Conservation (phyloP, 2,113 vertebrate species). For the Notothenia rossii region DNA sequence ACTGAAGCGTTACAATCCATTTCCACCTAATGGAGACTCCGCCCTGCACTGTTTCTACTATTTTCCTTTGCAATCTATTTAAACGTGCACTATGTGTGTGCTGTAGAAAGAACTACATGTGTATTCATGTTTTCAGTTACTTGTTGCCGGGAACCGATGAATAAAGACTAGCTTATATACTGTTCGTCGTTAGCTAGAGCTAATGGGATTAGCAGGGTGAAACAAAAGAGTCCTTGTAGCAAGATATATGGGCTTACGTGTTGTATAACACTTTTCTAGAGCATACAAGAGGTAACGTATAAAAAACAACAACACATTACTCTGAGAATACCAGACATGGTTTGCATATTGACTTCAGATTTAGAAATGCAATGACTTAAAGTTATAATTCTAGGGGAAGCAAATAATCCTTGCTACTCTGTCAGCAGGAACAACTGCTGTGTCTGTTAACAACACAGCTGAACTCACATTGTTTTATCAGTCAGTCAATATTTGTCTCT, state of each 20-base stretch:
- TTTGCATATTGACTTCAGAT: neutral
- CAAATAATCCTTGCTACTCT: neutral
- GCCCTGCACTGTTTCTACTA: neutral
- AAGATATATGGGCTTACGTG: slow-evolving; percentile 20
- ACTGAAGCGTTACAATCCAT: slow-evolving; percentile 49
- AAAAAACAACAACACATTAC: slow-evolving; percentile 10
- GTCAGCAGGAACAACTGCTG: neutral
- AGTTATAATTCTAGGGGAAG: neutral
- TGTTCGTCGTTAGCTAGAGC: slow-evolving; percentile 22
- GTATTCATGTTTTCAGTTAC: slow-evolving; percentile 4
- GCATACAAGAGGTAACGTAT: neutral
- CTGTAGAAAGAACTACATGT: neutral
- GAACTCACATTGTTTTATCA: neutral
- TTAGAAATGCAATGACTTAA: neutral
- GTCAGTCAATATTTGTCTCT: neutral
- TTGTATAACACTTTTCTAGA: slow-evolving; percentile 46
- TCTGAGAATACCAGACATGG: neutral
- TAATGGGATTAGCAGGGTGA: slow-evolving; percentile 37
- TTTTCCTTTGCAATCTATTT: neutral
- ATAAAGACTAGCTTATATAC: slow-evolving; percentile 10
- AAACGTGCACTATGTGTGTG: neutral
- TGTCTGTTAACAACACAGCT: neutral
- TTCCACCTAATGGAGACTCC: slow-evolving; percentile 43
- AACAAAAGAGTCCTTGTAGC: slow-evolving; percentile 61
- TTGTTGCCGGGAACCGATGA: neutral